phyloP scores from a whole-genome alignment of 1,140 invertebrate genomes.

The Anastrepha obliqua region DNA sequence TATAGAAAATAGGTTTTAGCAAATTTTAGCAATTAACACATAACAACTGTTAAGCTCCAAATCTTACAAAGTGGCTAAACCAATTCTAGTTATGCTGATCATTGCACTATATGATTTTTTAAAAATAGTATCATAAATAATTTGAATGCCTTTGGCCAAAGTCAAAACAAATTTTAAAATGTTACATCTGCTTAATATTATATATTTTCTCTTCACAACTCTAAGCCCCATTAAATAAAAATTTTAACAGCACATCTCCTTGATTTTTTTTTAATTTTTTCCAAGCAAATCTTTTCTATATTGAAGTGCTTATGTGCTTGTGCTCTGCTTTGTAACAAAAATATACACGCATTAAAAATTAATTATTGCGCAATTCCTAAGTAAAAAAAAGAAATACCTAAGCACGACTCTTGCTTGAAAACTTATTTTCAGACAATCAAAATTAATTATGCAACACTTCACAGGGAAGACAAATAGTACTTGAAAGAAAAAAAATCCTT shows the following conservation, averaged over 20 bases:
- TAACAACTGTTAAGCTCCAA: too few relatives aligned
- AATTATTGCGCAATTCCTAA: not conserved
- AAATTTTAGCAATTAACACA: too few relatives aligned
- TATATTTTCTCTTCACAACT: too few relatives aligned
- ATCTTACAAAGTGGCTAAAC: too few relatives aligned
- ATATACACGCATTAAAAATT: not conserved
- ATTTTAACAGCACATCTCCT: not conserved
- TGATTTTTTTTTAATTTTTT: not conserved
- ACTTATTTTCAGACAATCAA: slow-evolving; percentile 31
- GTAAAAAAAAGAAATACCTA: not conserved
- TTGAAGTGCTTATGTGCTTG: not conserved
- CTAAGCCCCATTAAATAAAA: too few relatives aligned
- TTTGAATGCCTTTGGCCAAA: too few relatives aligned
- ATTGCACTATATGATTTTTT: too few relatives aligned
- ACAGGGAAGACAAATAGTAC: not conserved
- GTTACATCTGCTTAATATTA: not conserved
- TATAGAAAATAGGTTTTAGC: too few relatives aligned
- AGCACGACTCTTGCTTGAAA: not conserved
- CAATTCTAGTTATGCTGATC: too few relatives aligned
- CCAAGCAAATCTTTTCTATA: not conserved
- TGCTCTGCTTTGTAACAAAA: not conserved
- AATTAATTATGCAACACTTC: slow-evolving; percentile 18
- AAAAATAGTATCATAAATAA: too few relatives aligned
- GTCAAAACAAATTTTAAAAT: not conserved
- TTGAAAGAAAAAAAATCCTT: not conserved